Conservation (phyloP, 2,888 invertebrate genomes). For the Lamellibrachia satsuma region DNA sequence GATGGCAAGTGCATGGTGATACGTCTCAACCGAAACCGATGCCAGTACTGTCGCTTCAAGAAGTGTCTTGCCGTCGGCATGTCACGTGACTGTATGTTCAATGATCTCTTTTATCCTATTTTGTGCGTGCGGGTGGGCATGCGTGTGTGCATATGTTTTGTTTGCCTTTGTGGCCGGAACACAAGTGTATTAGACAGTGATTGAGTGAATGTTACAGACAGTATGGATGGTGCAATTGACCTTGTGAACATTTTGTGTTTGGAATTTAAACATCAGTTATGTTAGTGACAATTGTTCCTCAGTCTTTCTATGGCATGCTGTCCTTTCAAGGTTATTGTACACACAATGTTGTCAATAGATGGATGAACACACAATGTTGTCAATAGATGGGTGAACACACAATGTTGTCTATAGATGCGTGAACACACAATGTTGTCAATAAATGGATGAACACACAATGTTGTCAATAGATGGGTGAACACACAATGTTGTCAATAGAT, state of each 20-base stretch:
- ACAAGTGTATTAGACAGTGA: background rate
- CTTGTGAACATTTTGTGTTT: background rate
- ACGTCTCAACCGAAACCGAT: conserved; percentile 60
- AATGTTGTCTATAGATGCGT: too few relatives aligned
- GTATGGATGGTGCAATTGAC: background rate
- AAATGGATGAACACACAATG: too few relatives aligned
- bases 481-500: too few relatives aligned
- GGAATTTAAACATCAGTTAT: background rate
- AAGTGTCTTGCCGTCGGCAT: conserved; percentile 64
- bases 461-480: too few relatives aligned
- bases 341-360: too few relatives aligned
- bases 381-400: too few relatives aligned
- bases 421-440: too few relatives aligned
- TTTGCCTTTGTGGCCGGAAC: background rate
- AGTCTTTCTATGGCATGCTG: too few relatives aligned
- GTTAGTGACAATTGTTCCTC: background rate
- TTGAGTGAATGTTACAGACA: background rate
- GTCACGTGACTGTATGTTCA: conserved; percentile 57
- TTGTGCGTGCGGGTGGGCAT: background rate
- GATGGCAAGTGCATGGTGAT: conserved; percentile 61
- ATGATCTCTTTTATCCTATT: background rate
- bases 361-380: too few relatives aligned
- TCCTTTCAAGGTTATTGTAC: too few relatives aligned
- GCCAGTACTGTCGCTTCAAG: conserved; percentile 64
- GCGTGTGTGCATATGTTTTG: background rate